Percentiles rank a stretch among this genome's conserved stretches.
phyloP scores from a whole-genome alignment of 2,113 vertebrate species.

The Emydocephalus ijimae region DNA sequence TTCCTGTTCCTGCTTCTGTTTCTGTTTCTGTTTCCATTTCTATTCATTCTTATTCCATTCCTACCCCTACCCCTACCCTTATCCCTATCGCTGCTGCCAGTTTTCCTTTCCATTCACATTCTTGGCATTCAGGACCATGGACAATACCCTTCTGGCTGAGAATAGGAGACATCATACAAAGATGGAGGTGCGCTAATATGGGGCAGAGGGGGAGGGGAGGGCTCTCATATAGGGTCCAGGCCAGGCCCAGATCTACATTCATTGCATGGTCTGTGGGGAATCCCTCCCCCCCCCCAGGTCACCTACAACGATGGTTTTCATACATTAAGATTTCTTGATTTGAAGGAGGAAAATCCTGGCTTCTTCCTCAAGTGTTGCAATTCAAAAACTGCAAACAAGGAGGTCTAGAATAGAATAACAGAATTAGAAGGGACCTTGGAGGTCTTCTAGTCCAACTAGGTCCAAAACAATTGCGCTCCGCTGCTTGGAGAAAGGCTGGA shows the following conservation, averaged over 20 bases:
- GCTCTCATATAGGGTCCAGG: not conserved
- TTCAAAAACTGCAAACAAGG: not conserved
- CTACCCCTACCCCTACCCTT: too few species aligned
- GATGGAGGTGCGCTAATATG: not conserved
- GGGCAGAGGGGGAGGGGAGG: too few species aligned
- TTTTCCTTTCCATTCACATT: not conserved
- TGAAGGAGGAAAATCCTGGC: not conserved
- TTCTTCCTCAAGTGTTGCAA: not conserved
- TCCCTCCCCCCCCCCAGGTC: too few species aligned
- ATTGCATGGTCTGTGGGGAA: not conserved
- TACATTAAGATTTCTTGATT: not conserved
- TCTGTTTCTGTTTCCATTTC: too few species aligned
- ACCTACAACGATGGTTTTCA: not conserved
- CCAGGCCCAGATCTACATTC: too few species aligned
- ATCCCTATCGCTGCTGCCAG: too few species aligned
- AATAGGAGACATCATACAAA: not conserved
- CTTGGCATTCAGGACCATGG: not conserved
- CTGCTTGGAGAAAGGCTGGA: not conserved
- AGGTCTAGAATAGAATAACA: too few species aligned
- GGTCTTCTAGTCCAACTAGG: too few species aligned
- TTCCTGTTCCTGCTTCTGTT: too few species aligned
- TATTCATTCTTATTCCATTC: too few species aligned
- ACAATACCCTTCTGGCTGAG: not conserved
- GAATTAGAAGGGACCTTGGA: too few species aligned
- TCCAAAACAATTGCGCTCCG: not conserved